These are phyloP conservation scores for Dryocosmus kuriphilus DNA, from an alignment of 2,888 invertebrate species.

Conservation along the genomic window DNA sequence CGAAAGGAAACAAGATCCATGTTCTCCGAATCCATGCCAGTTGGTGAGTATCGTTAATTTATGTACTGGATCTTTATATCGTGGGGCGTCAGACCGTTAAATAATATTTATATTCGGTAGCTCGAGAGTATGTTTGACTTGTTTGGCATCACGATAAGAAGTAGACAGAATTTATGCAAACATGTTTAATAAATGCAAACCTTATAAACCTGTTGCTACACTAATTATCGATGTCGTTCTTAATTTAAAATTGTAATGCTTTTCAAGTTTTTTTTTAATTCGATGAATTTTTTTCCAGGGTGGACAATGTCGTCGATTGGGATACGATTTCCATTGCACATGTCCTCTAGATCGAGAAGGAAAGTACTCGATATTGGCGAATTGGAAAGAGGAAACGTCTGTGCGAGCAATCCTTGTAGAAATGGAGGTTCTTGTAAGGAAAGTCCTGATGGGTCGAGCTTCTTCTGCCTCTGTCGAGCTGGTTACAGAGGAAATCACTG, in stretches of 20 bases:
- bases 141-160: neutral
- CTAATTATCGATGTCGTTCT: neutral
- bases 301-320: constrained; percentile 90
- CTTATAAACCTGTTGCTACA: neutral
- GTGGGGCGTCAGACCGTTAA: neutral
- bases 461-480: constrained; percentile 94
- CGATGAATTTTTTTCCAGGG: constrained; percentile 78
- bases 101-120: neutral
- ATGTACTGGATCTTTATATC: constrained; percentile 1
- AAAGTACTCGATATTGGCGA: constrained; percentile 91
- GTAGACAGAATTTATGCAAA: neutral
- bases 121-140: constrained; percentile 4
- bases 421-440: constrained; percentile 96
- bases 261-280: neutral
- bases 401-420: constrained; percentile 91
- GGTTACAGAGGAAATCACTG: constrained; percentile 95
- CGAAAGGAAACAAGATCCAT: constrained; percentile 93
- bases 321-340: constrained; percentile 90
- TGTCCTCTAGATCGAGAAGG: constrained; percentile 90
- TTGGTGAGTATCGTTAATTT: constrained; percentile 59
- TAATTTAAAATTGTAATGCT: neutral
- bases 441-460: constrained; percentile 91
- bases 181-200: neutral
- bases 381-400: constrained; percentile 89
- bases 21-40: constrained; percentile 92